Percentiles rank a stretch among this genome's conserved stretches.
phyloP scores from a whole-genome alignment of 2,113 vertebrate genomes.

The Epinephelus fuscoguttatus region DNA sequence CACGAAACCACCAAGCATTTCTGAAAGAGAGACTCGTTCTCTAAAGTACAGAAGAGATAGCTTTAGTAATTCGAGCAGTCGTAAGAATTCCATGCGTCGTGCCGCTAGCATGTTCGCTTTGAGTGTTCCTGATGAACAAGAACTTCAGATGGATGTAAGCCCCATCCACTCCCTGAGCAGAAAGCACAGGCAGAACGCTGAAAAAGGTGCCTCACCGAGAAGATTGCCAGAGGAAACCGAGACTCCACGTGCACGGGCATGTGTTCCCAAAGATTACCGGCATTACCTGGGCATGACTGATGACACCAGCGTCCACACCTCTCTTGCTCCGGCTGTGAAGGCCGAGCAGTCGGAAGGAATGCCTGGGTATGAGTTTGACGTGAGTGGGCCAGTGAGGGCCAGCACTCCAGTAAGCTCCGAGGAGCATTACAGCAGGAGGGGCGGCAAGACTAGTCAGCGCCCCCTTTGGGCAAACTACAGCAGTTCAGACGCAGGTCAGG shows the following conservation, averaged over 20 bases:
- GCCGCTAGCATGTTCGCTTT: slow-evolving; percentile 79
- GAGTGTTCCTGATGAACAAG: slow-evolving; percentile 60
- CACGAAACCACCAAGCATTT: slow-evolving; percentile 39
- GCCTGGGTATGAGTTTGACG: slow-evolving; percentile 45
- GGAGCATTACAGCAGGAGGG: slow-evolving; percentile 59
- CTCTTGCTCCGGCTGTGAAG: neutral
- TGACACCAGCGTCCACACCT: slow-evolving; percentile 48
- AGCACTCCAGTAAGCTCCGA: slow-evolving; percentile 72
- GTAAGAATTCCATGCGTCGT: slow-evolving; percentile 67
- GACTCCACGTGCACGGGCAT: slow-evolving; percentile 73
- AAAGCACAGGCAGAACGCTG: slow-evolving; percentile 51
- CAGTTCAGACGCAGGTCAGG: slow-evolving; percentile 67
- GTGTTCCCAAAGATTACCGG: slow-evolving; percentile 79
- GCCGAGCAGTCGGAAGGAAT: slow-evolving; percentile 39
- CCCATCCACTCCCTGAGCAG: slow-evolving; percentile 67
- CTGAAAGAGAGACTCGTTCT: slow-evolving; percentile 57
- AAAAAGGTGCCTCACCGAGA: slow-evolving; percentile 39
- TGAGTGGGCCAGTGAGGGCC: slow-evolving; percentile 46
- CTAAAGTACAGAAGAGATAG: slow-evolving; percentile 69
- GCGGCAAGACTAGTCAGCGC: slow-evolving; percentile 53
- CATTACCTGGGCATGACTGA: slow-evolving; percentile 79
- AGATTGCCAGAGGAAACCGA: slow-evolving; percentile 64
- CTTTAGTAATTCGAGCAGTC: slow-evolving; percentile 62
- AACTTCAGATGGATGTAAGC: slow-evolving; percentile 56
- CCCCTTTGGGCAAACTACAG: slow-evolving; percentile 56